Conservation (phyloP, 2,888 invertebrate genomes). For the Lordiphosa andalusiaca region DNA sequence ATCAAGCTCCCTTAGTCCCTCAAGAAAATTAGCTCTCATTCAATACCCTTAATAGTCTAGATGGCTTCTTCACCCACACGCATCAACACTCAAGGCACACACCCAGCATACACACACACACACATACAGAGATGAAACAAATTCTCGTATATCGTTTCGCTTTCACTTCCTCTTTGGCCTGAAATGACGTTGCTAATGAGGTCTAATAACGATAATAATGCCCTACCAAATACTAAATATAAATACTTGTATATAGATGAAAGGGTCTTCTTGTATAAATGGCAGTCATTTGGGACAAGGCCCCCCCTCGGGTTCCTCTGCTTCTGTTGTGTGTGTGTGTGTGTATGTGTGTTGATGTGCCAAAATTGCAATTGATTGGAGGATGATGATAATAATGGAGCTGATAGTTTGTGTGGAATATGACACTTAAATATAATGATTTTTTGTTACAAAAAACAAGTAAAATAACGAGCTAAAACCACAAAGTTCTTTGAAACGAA, state of each 20-base stretch:
- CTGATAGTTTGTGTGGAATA: conserved; percentile 34
- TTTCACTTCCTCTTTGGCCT: conserved; percentile 17
- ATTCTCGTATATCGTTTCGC: conserved; percentile 33
- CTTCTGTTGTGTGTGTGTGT: conserved; percentile 7
- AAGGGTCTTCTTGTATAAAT: conserved; percentile 29
- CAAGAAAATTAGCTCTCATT: conserved; percentile 46
- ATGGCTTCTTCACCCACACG: conserved; percentile 4
- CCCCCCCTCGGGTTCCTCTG: neutral
- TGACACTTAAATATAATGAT: conserved; percentile 43
- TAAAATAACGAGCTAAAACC: conserved; percentile 4
- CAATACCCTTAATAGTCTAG: conserved; percentile 20
- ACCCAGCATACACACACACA: neutral
- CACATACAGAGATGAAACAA: conserved; percentile 7
- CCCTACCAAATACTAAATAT: conserved; percentile 46
- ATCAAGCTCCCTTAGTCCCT: conserved; percentile 12
- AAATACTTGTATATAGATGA: conserved; percentile 25
- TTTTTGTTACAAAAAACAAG: conserved; percentile 22
- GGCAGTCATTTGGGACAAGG: conserved; percentile 27
- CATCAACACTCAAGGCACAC: conserved; percentile 32
- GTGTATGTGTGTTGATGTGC: conserved; percentile 17
- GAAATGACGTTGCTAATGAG: conserved; percentile 61
- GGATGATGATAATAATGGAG: conserved; percentile 25
- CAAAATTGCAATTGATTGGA: conserved; percentile 39
- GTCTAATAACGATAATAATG: conserved; percentile 60
- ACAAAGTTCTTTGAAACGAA: no score